phyloP scores from a whole-genome alignment of 1,140 invertebrate genomes.

The Condylostylus longicornis region DNA sequence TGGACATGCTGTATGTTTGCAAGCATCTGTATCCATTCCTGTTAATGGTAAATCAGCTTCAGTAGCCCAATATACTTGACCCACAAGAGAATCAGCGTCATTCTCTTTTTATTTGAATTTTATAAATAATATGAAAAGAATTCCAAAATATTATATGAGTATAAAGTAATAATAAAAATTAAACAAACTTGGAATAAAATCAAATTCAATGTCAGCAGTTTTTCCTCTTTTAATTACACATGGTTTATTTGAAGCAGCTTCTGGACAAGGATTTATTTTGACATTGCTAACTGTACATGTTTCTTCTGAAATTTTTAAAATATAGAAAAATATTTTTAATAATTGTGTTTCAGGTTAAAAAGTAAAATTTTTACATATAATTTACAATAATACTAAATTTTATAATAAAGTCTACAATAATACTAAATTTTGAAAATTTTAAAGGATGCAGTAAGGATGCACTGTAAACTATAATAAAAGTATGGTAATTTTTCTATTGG shows the following conservation, averaged over 20 bases:
- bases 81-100: conserved; percentile 15
- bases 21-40: conserved; percentile 35
- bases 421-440: too few relatives aligned
- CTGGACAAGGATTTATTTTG: conserved; percentile 34
- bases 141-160: background rate
- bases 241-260: conserved; percentile 30
- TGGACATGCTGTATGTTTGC: conserved; percentile 33
- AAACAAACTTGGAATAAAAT: conserved; percentile 35
- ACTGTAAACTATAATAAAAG: too few relatives aligned
- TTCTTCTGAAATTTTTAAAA: too few relatives aligned
- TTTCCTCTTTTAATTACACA: conserved; percentile 34
- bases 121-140: background rate
- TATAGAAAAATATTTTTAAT: too few relatives aligned
- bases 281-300: conserved; percentile 35
- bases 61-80: conserved; percentile 32
- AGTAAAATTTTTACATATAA: too few relatives aligned
- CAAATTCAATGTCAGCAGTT: conserved; percentile 33
- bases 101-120: conserved; percentile 18
- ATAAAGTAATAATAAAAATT: too few relatives aligned
- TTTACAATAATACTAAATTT: too few relatives aligned
- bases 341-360: too few relatives aligned
- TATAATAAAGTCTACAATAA: too few relatives aligned
- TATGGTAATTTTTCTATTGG: too few relatives aligned
- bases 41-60: conserved; percentile 33
- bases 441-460: too few relatives aligned